A percentile compares a stretch with the other conserved stretches of the same genome.
These are phyloP conservation scores for Chironex yamaguchii DNA, from an alignment of 30 jellyfish, hydroid and myxozoan species.

Conservation along the genomic window DNA sequence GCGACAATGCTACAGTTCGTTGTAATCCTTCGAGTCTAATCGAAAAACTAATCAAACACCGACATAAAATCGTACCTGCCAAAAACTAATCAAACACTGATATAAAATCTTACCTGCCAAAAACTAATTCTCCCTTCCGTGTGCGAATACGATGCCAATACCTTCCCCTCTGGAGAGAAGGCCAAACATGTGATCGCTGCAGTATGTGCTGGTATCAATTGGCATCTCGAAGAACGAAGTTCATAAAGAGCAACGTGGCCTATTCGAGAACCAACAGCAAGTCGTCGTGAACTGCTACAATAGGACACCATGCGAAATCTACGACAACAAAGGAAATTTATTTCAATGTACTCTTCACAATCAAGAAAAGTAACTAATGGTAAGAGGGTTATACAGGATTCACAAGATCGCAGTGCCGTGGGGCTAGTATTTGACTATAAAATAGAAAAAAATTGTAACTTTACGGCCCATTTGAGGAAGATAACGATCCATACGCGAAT, in stretches of 20 bases:
- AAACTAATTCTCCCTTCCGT: slow-evolving; percentile 79
- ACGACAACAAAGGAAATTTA: too few relatives aligned
- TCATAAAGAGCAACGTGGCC: slow-evolving; percentile 98
- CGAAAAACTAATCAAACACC: too few relatives aligned
- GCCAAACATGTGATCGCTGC: slow-evolving; percentile 82
- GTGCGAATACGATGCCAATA: slow-evolving; percentile 88
- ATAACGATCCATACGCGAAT: too few relatives aligned
- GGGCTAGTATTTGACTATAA: too few relatives aligned
- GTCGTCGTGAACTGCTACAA: slow-evolving; percentile 90
- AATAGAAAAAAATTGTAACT: too few relatives aligned
- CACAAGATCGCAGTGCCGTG: too few relatives aligned
- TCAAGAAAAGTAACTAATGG: not conserved
- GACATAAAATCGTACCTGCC: too few relatives aligned
- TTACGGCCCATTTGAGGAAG: too few relatives aligned
- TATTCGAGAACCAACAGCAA: slow-evolving; percentile 96
- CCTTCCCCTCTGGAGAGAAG: slow-evolving; percentile 96
- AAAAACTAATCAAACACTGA: too few relatives aligned
- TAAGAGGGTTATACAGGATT: too few relatives aligned
- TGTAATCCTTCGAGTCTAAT: too few relatives aligned
- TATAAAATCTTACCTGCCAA: slow-evolving; percentile 88
- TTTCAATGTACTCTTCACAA: not conserved
- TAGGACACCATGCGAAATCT: slow-evolving; percentile 95
- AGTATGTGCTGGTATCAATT: slow-evolving; percentile 86
- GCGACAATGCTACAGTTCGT: too few relatives aligned
- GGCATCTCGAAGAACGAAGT: slow-evolving; percentile 91